Evolutionary conservation across 2,888 invertebrate genomes (phyloP).

Genomic region (Myopa tessellatipennis): DNA sequence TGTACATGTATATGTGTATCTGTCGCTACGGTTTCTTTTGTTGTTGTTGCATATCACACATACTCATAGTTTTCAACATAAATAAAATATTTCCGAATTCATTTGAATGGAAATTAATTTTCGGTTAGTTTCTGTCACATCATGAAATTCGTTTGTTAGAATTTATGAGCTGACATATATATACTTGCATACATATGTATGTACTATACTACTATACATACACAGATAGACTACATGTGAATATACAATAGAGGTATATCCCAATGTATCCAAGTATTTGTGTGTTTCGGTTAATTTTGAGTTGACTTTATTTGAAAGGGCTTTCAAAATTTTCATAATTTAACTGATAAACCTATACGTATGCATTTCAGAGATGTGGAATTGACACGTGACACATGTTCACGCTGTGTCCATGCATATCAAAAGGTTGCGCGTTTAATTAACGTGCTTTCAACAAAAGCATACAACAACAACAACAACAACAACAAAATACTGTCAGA

Average conservation of each 20-base stretch:
- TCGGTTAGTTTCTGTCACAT: slow-evolving; percentile 47
- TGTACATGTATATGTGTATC: background rate
- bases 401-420: background rate
- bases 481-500: background rate
- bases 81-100: slow-evolving; percentile 36
- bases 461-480: background rate
- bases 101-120: slow-evolving; percentile 52
- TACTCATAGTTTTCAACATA: background rate
- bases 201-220: too few species aligned
- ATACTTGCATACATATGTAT: background rate
- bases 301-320: background rate
- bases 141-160: slow-evolving; percentile 20
- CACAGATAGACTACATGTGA: too few species aligned
- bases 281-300: background rate
- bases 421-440: slow-evolving; percentile 20
- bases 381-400: slow-evolving; percentile 32
- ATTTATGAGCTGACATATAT: background rate
- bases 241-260: too few species aligned
- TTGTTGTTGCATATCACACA: background rate
- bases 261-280: background rate
- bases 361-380: slow-evolving; percentile 9
- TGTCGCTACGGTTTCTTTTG: background rate
- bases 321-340: slow-evolving; percentile 8
- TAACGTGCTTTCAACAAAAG: slow-evolving; percentile 18
- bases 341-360: background rate